A percentile compares a stretch with the other conserved stretches of the same genome.
Conservation (phyloP, 2,797 vertebrate species). For the Malurus splendens region DNA sequence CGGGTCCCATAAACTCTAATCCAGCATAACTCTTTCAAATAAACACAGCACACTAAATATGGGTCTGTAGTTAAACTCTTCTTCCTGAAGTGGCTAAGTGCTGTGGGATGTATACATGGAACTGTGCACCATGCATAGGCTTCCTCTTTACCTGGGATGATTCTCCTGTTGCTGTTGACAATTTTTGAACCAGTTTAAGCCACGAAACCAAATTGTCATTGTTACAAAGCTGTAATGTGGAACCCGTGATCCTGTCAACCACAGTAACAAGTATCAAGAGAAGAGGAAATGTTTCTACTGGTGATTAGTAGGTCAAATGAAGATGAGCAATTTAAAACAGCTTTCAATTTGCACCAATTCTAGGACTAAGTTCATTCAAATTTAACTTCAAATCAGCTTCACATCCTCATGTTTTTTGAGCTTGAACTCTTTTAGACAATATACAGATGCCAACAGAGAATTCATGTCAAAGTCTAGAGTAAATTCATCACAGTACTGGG, state of each 20-base stretch:
- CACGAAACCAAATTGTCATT: not conserved
- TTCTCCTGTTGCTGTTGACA: not conserved
- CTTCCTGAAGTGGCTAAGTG: not conserved
- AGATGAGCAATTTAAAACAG: not conserved
- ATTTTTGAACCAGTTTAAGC: not conserved
- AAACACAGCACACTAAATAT: not conserved
- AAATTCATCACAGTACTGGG: not conserved
- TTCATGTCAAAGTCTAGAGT: not conserved
- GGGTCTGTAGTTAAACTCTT: not conserved
- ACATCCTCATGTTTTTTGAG: not conserved
- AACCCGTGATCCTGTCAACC: not conserved
- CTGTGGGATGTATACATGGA: fast-evolving
- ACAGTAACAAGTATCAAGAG: not conserved
- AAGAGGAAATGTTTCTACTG: not conserved
- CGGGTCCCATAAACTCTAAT: not conserved
- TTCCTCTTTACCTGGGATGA: not conserved
- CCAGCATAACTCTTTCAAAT: not conserved
- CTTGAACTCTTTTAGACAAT: not conserved
- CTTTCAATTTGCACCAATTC: not conserved
- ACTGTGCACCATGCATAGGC: not conserved
- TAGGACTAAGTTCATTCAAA: not conserved
- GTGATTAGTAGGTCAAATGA: not conserved
- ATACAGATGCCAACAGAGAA: not conserved
- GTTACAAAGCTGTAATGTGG: not conserved
- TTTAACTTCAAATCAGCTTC: not conserved